A percentile compares a stretch with the other conserved stretches of the same genome.
phyloP scores from a whole-genome alignment of 2,113 vertebrate species.

The Coryphaenoides rupestris region DNA sequence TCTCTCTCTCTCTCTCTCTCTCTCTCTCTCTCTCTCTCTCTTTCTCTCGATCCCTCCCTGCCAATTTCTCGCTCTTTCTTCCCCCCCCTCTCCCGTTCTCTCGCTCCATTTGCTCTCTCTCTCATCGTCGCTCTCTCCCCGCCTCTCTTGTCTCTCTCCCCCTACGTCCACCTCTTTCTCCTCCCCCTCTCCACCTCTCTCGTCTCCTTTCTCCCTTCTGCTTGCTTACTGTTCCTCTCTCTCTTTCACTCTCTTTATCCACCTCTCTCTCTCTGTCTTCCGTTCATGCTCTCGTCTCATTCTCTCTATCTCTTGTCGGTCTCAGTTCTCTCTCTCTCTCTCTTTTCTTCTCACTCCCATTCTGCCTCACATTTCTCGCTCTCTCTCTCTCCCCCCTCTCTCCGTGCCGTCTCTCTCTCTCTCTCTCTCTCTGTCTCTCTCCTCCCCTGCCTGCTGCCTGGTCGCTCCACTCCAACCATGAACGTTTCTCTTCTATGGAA shows the following conservation, averaged over 20 bases:
- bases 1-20: constrained; percentile 17
- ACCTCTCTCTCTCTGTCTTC: constrained; percentile 15
- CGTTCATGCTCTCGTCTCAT: no score
- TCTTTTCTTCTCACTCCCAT: neutral
- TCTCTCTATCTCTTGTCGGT: constrained; percentile 17
- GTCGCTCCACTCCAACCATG: neutral
- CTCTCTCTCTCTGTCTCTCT: constrained; percentile 11
- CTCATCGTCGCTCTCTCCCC: constrained; percentile 5
- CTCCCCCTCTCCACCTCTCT: constrained; percentile 10
- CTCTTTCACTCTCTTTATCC: constrained; percentile 4
- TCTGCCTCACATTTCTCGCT: no score
- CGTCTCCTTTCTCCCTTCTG: neutral
- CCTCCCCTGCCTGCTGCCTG: neutral
- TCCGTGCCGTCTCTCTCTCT: constrained; percentile 1
- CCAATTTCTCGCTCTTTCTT: constrained; percentile 9
- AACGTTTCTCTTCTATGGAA: no score
- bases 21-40: neutral
- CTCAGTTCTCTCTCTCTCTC: constrained; percentile 17
- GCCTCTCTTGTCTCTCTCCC: constrained; percentile 4
- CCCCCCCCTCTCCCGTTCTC: neutral
- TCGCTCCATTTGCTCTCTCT: no score
- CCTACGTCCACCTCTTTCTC: no score
- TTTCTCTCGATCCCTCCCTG: neutral
- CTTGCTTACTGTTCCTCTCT: constrained; percentile 3
- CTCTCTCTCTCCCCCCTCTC: no score